phyloP scores from a whole-genome alignment of 2,888 invertebrate species.

The Druceiella hillmani region DNA sequence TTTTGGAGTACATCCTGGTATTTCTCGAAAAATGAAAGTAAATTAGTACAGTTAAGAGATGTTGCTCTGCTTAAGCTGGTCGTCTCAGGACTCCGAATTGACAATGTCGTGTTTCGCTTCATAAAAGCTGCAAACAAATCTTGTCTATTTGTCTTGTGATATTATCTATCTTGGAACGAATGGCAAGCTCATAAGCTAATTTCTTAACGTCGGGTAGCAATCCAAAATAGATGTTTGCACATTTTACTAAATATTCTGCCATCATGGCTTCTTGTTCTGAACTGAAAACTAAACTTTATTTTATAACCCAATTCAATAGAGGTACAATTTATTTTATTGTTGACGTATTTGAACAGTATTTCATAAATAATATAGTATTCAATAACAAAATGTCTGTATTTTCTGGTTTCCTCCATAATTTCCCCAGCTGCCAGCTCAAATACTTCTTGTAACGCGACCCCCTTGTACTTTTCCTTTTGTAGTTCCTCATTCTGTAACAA shows the following conservation, averaged over 20 bases:
- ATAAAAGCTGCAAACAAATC: neutral
- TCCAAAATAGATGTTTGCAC: neutral
- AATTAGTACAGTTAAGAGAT: neutral
- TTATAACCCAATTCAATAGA: neutral
- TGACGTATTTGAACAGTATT: neutral
- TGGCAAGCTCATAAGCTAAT: neutral
- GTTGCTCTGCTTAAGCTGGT: neutral
- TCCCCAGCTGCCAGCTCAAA: no score
- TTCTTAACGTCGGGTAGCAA: neutral
- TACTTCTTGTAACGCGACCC: neutral
- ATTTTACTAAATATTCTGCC: neutral
- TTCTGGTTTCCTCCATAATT: no score
- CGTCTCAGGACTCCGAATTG: neutral
- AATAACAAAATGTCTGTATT: no score
- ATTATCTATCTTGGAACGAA: neutral
- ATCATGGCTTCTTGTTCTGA: neutral
- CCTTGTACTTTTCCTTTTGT: neutral
- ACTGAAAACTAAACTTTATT: neutral
- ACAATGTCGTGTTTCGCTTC: constrained; percentile 1
- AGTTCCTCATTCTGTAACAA: neutral
- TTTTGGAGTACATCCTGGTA: neutral
- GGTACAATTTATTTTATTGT: neutral
- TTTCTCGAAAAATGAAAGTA: neutral
- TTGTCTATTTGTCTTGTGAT: neutral
- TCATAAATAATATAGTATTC: neutral